Percentiles rank a stretch among this genome's conserved stretches.
These are phyloP conservation scores for Nannoperca obscura DNA, from an alignment of 2,797 vertebrate genomes.

Conservation along the genomic window DNA sequence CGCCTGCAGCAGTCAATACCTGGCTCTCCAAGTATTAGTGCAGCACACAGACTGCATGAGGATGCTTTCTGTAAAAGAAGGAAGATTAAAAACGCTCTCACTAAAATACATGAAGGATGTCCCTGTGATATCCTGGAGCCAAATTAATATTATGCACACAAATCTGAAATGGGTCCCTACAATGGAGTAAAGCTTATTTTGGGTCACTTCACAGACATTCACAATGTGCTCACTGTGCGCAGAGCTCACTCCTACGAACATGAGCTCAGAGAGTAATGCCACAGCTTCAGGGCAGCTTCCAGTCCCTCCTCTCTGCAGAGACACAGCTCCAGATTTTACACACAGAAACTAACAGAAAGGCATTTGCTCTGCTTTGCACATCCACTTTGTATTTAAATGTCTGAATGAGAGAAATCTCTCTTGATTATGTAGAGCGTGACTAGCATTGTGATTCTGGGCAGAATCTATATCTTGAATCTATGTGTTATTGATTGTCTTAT, in stretches of 20 bases:
- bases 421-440: background rate
- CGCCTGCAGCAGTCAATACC: conserved; percentile 50
- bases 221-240: conserved; percentile 65
- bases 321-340: background rate
- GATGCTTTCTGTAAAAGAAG: conserved; percentile 24
- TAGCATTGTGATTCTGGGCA: background rate
- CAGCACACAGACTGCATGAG: conserved; percentile 18
- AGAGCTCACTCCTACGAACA: conserved; percentile 46
- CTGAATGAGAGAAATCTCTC: conserved; percentile 1
- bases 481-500: conserved; percentile 30
- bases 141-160: conserved; percentile 39
- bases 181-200: conserved; percentile 43
- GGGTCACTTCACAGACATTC: conserved; percentile 58
- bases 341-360: conserved; percentile 19
- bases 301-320: conserved; percentile 42
- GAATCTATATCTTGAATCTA: conserved; percentile 19
- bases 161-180: conserved; percentile 39
- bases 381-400: background rate
- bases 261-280: conserved; percentile 34
- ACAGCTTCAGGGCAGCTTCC: conserved; percentile 64
- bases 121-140: conserved; percentile 21
- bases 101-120: conserved; percentile 30
- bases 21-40: conserved; percentile 25
- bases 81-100: conserved; percentile 12
- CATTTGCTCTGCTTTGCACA: conserved; percentile 1